Evolutionary conservation across 1,140 invertebrate genomes (phyloP), one percentile per base, ranked within the genome.

Genomic region (Trinorchestia longiramus): DNA sequence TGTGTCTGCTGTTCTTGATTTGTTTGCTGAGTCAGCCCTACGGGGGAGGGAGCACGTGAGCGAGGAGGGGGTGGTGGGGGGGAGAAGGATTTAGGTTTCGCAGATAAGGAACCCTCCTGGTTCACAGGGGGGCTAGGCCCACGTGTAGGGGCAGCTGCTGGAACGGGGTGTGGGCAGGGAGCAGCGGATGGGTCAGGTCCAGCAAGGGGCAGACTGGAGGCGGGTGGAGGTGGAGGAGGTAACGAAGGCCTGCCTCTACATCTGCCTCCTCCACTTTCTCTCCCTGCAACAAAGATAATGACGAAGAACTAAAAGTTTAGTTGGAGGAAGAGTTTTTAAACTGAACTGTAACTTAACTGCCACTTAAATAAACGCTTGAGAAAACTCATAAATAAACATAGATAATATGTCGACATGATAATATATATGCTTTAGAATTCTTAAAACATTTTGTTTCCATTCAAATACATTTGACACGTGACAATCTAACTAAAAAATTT

Each of bases 21-120:
- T 53, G 47, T 19, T 19, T 53, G 47, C n/a, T 42, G 88, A 41
- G n/a, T 36, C 87, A 8, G 43, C 88, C n/a, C n/a, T n/a, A 41
- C 23, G 11, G 92, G 92, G 41, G 92, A 94, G 4, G 92, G 4
- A 44, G 92, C 43, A 40, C 92, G 92, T 0, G 44, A 43, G 0
- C 92, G 43, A 8, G 92, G 92, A 19, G 92, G 92, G 43, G 92
- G 92, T 0, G 92, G 92, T 8, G 92, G 92, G 11, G 92, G 92
- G 43, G 92, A 43, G 11, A 44, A 3, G 62, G 62, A 77, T 36
- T 36, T 15, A 3, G 15, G 62, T 28, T 77, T 77, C 15, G 11
- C 62, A 23, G 62, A 11, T 77, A 11, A 3, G 28, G 62, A 3
- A 3, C 1, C 36, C 62, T 36, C 62, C 11, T 77, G 15, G 36